Evolutionary conservation across 1,140 invertebrate genomes (phyloP).

Genomic region (Listronotus bonariensis): DNA sequence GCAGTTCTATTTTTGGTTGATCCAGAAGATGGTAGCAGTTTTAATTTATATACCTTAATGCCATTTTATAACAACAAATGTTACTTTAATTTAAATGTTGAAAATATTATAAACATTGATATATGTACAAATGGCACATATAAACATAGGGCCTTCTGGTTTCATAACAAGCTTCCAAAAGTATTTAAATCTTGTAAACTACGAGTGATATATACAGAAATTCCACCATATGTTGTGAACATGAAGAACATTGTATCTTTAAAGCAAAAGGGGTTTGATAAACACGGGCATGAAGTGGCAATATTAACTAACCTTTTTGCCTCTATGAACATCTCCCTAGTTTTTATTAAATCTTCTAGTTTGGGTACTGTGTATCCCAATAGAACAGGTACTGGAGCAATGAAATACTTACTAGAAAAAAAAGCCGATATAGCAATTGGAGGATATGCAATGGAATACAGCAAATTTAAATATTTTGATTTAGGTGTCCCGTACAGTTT

Average conservation of each 20-base stretch:
- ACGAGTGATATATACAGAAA: slow-evolving; percentile 26
- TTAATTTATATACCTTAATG: slow-evolving; percentile 40
- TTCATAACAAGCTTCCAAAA: slow-evolving; percentile 37
- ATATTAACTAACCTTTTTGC: slow-evolving; percentile 1
- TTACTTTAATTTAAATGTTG: slow-evolving; percentile 19
- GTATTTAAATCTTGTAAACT: slow-evolving; percentile 38
- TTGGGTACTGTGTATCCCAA: background rate
- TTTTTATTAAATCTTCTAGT: background rate
- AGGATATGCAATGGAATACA: slow-evolving; percentile 3
- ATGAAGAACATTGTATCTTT: background rate
- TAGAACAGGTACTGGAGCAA: background rate
- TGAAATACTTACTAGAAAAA: background rate
- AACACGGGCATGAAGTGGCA: background rate
- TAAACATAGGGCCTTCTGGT: background rate
- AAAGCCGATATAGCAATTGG: background rate
- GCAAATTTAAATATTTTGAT: slow-evolving; percentile 2
- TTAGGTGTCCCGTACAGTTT: slow-evolving; percentile 1
- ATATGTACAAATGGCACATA: slow-evolving; percentile 4
- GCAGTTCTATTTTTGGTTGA: slow-evolving; percentile 24
- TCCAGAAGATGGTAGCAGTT: slow-evolving; percentile 13
- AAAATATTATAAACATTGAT: slow-evolving; percentile 6
- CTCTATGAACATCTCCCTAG: slow-evolving; percentile 3
- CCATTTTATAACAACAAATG: slow-evolving; percentile 38
- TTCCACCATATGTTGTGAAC: slow-evolving; percentile 35
- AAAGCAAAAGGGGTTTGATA: background rate